These are phyloP conservation scores for Agrotis segetum DNA, from an alignment of 2,888 invertebrate genomes.

Conservation along the genomic window DNA sequence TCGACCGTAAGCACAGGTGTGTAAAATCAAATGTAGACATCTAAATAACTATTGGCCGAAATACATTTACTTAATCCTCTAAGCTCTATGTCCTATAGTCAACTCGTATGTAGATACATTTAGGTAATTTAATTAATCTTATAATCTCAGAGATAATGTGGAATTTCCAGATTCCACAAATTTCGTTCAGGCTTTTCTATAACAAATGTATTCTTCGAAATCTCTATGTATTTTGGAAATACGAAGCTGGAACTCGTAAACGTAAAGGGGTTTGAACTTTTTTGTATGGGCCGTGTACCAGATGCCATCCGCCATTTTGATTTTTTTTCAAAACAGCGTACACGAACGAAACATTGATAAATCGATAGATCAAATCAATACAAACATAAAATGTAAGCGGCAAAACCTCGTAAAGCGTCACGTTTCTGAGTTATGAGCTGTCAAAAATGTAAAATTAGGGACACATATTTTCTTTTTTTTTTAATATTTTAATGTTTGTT, in stretches of 20 bases:
- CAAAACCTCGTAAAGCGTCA: too few species aligned
- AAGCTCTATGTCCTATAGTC: conserved; percentile 56
- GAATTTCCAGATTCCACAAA: conserved; percentile 35
- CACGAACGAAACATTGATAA: too few species aligned
- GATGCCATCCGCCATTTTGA: too few species aligned
- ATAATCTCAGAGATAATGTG: conserved; percentile 50
- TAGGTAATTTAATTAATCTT: conserved; percentile 49
- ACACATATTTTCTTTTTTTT: too few species aligned
- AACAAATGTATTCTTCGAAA: conserved; percentile 73
- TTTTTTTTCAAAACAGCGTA: too few species aligned
- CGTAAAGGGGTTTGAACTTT: too few species aligned
- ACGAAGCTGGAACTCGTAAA: conserved; percentile 75
- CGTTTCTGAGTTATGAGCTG: too few species aligned
- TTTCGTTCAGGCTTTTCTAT: conserved; percentile 62
- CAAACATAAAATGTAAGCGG: too few species aligned
- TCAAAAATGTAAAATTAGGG: too few species aligned
- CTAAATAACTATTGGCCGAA: conserved; percentile 79
- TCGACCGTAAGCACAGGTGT: conserved; percentile 82
- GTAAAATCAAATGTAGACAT: conserved; percentile 84
- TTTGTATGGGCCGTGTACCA: too few species aligned
- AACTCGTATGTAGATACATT: conserved; percentile 47
- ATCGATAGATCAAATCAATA: too few species aligned
- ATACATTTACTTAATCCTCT: conserved; percentile 79
- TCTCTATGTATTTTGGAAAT: conserved; percentile 73
- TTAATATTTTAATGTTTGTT: too few species aligned